Evolutionary conservation across 2,113 vertebrate genomes (phyloP).

Genomic region (Nanorana parkeri): DNA sequence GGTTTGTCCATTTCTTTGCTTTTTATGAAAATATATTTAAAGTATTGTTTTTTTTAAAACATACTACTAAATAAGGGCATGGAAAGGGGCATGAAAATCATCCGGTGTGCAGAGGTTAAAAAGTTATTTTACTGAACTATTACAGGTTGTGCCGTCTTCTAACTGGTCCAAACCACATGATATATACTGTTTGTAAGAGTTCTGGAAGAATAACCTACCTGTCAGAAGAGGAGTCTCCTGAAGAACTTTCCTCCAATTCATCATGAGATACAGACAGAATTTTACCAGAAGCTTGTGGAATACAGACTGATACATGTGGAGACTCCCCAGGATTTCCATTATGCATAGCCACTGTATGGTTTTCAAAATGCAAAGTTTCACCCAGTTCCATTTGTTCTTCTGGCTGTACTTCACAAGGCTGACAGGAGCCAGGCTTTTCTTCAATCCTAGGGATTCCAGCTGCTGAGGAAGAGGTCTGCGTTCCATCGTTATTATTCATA

Average conservation of each 20-base stretch:
- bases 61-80: too few species aligned
- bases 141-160: too few species aligned
- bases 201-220: constrained; percentile 1
- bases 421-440: not conserved
- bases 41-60: too few species aligned
- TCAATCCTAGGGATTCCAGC: not conserved
- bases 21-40: too few species aligned
- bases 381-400: constrained; percentile 27
- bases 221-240: constrained; percentile 34
- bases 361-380: constrained; percentile 18
- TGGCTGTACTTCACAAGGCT: not conserved
- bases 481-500: not conserved
- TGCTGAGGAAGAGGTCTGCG: not conserved
- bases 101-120: too few species aligned
- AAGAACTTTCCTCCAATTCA: constrained; percentile 1
- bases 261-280: not conserved
- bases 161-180: too few species aligned
- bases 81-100: too few species aligned
- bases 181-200: too few species aligned
- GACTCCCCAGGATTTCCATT: not conserved
- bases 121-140: too few species aligned
- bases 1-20: too few species aligned
- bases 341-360: not conserved
- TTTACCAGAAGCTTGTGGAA: not conserved
- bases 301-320: too few species aligned